phyloP scores from a whole-genome alignment of 2,797 vertebrate genomes.

The Lithobates pipiens region DNA sequence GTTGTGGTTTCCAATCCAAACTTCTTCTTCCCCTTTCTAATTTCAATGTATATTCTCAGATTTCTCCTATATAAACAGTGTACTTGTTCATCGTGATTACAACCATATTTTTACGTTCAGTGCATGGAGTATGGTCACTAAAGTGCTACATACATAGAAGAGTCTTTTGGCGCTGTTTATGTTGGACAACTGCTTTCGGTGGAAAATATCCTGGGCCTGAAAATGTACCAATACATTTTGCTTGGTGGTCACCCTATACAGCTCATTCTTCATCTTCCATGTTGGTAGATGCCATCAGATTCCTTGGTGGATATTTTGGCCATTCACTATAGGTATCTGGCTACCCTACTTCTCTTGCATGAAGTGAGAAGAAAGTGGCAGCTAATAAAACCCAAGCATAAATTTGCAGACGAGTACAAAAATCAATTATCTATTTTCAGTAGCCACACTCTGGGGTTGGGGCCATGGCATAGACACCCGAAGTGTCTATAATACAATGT shows the following conservation, averaged over 20 bases:
- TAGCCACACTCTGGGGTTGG: too few species aligned
- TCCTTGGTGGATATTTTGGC: background rate
- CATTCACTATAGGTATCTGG: background rate
- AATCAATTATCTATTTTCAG: too few species aligned
- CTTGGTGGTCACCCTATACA: background rate
- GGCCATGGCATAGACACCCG: too few species aligned
- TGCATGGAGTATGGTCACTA: background rate
- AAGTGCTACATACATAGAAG: background rate
- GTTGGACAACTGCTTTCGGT: background rate
- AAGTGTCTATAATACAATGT: too few species aligned
- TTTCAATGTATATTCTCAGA: background rate
- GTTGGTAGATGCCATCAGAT: background rate
- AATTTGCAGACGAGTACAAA: background rate
- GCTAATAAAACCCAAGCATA: background rate
- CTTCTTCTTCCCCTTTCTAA: conserved; percentile 9
- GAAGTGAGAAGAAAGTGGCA: background rate
- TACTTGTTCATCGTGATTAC: background rate
- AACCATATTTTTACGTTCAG: background rate
- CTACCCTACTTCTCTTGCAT: background rate
- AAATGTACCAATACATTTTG: background rate
- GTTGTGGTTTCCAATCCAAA: conserved; percentile 14
- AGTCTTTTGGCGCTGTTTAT: background rate
- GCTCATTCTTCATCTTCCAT: background rate
- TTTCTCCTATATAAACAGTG: background rate
- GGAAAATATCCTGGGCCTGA: background rate